Percentiles rank a stretch among this genome's conserved stretches.
Conservation (phyloP, 2,888 invertebrate genomes). For the Cheilosia urbana region DNA sequence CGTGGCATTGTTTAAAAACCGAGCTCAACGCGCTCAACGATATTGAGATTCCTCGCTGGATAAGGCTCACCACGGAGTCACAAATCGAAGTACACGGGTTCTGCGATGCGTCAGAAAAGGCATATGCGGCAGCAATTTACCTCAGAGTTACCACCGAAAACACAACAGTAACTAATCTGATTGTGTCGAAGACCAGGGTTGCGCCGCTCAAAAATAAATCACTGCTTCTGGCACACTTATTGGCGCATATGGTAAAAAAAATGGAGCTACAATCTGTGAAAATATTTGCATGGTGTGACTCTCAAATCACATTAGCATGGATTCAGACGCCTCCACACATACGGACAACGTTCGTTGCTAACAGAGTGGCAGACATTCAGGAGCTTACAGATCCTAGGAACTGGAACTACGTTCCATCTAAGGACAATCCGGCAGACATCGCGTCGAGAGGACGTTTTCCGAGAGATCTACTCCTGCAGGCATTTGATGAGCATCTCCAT, state of each 20-base stretch:
- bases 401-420: constrained; percentile 76
- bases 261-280: constrained; percentile 12
- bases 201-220: constrained; percentile 43
- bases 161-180: neutral
- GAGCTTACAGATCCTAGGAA: constrained; percentile 41
- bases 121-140: constrained; percentile 54
- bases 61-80: constrained; percentile 4
- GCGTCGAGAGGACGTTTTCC: constrained; percentile 74
- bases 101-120: too few species aligned
- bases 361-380: constrained; percentile 75
- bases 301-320: constrained; percentile 49
- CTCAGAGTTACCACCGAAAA: constrained; percentile 3
- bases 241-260: neutral
- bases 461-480: constrained; percentile 53
- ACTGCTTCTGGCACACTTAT: constrained; percentile 25
- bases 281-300: constrained; percentile 29
- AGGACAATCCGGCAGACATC: too few species aligned
- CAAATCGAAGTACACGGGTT: constrained; percentile 55
- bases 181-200: constrained; percentile 43
- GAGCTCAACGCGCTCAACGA: constrained; percentile 38
- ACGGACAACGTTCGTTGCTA: constrained; percentile 71
- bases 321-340: constrained; percentile 60
- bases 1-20: constrained; percentile 39
- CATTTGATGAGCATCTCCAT: constrained; percentile 10
- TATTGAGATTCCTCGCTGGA: constrained; percentile 53